Evolutionary conservation across 2,888 invertebrate genomes (phyloP).

Genomic region (Linnaemya tessellans): DNA sequence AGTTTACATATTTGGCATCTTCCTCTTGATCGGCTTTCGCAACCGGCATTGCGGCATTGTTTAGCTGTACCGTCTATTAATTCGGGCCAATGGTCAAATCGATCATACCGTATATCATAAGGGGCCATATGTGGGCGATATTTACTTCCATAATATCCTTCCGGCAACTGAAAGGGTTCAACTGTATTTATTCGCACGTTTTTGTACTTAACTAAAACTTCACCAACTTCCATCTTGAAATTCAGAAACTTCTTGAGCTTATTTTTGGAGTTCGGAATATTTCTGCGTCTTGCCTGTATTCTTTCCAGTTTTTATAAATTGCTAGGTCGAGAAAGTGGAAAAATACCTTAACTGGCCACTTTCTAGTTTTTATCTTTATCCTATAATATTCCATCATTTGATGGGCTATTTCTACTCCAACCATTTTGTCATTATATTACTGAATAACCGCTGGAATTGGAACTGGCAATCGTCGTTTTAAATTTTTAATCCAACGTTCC

Average conservation of each 20-base stretch:
- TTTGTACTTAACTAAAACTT: conserved; percentile 8
- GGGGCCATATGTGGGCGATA: background rate
- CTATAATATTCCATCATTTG: too few species aligned
- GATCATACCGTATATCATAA: conserved; percentile 20
- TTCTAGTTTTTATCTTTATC: conserved; percentile 52
- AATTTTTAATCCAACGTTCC: conserved; percentile 42
- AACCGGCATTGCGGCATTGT: too few species aligned
- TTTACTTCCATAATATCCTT: background rate
- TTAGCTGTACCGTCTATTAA: too few species aligned
- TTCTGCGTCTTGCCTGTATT: conserved; percentile 51
- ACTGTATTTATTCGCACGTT: background rate
- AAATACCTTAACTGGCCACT: conserved; percentile 59
- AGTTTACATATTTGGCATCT: conserved; percentile 12
- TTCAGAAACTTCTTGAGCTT: conserved; percentile 8
- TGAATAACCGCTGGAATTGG: conserved; percentile 34
- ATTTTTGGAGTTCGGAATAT: background rate
- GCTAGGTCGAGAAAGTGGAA: conserved; percentile 63
- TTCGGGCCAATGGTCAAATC: too few species aligned
- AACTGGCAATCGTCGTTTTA: conserved; percentile 46
- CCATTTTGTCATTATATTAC: conserved; percentile 20
- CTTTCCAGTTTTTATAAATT: conserved; percentile 53
- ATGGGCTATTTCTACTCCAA: conserved; percentile 37
- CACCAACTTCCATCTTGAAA: conserved; percentile 3
- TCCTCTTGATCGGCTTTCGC: too few species aligned
- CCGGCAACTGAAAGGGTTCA: background rate